Evolutionary conservation across 2,888 invertebrate genomes (phyloP), one percentile per base, ranked within the genome.

Genomic region (Scaptomyza flava): DNA sequence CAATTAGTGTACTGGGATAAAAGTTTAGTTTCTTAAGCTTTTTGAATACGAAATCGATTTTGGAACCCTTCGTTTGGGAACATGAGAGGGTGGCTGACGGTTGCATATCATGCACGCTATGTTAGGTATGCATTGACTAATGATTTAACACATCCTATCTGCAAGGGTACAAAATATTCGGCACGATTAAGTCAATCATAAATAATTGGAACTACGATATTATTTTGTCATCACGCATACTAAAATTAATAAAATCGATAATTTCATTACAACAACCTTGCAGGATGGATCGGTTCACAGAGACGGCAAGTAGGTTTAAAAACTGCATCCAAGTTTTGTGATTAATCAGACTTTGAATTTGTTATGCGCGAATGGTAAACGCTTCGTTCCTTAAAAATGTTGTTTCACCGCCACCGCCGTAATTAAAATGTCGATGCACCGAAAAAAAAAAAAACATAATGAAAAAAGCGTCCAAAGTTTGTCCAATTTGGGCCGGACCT

Each of bases 321-420:
- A 52, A 51, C 43, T 50, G 58, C 56, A 56, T 30, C 50, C 51
- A 57, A 67, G 66, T 65, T 51, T 63, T 66, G 62, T 78, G 81
- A 83, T 85, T 87, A 83, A 85, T 87, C 85, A 85, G 85, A 79
- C 72, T 72, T 57, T 50, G 79, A 81, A 81, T 85, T 84, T 82
- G 82, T 84, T 85, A 84, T 79, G 81, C 76, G 70, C 48, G 59
- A 30, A 64, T 54, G 59, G 63, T 45, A 53, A 27, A 46, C 41
- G 58, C 20, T 60, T 31, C 50, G 41, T 2, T 23, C 57, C 45
- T 41, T 51, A 30, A 58, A 43, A 59, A 50, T 56, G 34, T 17
- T 58, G 43, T 20, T 38, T 45, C 17, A 30, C 27, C 27, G 65
- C 57, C 23, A 42, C 36, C 41, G 31, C 48, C 51, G 73, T 74